Evolutionary conservation across 1,140 invertebrate species (phyloP).

Genomic region (Paralvinella palmiformis): DNA sequence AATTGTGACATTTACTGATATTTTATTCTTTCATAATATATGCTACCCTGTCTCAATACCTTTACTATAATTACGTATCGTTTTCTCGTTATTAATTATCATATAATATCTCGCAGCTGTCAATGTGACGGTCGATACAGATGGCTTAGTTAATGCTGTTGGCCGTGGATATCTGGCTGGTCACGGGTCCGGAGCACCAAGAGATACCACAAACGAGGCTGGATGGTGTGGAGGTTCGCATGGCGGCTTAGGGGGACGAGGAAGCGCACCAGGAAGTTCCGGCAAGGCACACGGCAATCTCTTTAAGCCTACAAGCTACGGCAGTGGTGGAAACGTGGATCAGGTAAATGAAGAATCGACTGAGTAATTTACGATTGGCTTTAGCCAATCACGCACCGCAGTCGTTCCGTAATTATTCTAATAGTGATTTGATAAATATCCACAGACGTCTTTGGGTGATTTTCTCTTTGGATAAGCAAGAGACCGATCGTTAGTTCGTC

Average conservation of each 20-base stretch:
- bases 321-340: constrained; percentile 26
- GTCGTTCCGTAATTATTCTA: no score
- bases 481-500: no score
- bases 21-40: no score
- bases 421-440: no score
- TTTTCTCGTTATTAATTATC: no score
- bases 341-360: constrained; percentile 6
- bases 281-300: constrained; percentile 23
- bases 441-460: no score
- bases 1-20: no score
- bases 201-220: neutral
- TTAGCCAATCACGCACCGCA: no score
- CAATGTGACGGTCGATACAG: constrained; percentile 34
- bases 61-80: neutral
- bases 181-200: constrained; percentile 24
- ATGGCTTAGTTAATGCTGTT: constrained; percentile 27
- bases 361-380: neutral
- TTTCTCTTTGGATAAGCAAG: no score
- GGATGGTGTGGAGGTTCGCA: constrained; percentile 33
- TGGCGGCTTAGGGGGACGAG: constrained; percentile 32
- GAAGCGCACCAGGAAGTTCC: constrained; percentile 17
- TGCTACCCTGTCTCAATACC: neutral
- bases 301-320: constrained; percentile 24
- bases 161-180: constrained; percentile 26
- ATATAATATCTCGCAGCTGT: constrained; percentile 26